Base-by-base conservation (phyloP, 2,797 vertebrate genomes). In the Gallinago solitaria region DNA sequence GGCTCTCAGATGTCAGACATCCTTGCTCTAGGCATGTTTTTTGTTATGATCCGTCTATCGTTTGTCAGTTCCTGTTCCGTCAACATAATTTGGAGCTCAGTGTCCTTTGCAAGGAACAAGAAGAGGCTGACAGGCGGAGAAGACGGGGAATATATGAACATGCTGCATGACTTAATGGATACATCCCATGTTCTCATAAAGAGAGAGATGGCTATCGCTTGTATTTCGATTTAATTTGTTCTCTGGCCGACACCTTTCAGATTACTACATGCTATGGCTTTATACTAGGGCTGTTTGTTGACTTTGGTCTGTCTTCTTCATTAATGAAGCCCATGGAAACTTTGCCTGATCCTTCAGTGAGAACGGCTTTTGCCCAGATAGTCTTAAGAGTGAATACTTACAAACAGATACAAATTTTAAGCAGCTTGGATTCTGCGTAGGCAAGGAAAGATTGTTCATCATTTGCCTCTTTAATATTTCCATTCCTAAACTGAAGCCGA, bases 21-120 rank as follows among this genome's bases (percentile, higher is more conserved):
- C 86, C 67, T 90, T 90, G 94, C 83, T 94, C 33, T 77, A 93
- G 94, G 90, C 83, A 73, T 92, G 80, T 63, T 83, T 94, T 93
- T 91, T 96, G 87, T 95, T 94, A 83, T 87, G 92, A 94, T 83
- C 79, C 57, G 19, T 91, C 84, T 86, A 61, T 95, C 21, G 1
- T 91, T 85, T 77, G 59, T 93, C 89, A 7, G 24, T 95, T 96
- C 89, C 45, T 82, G 85, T 91, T 94, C 77, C 8, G 5, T 85
- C 85, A 90, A 65, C 45, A 43, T 88, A 60, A 60, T 82, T 80
- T 90, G 77, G 67, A 90, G 74, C 60, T 92, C 56, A 16, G 2
- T 82, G 69, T 88, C 87, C 77, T 79, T 76, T 85, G 78, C 16
- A 23, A 80, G 43, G 80, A 93, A 17, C 45, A 64, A 80, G 77